Evolutionary conservation across 2,797 vertebrate species (phyloP).

Genomic region (Poeciliopsis presidionis): DNA sequence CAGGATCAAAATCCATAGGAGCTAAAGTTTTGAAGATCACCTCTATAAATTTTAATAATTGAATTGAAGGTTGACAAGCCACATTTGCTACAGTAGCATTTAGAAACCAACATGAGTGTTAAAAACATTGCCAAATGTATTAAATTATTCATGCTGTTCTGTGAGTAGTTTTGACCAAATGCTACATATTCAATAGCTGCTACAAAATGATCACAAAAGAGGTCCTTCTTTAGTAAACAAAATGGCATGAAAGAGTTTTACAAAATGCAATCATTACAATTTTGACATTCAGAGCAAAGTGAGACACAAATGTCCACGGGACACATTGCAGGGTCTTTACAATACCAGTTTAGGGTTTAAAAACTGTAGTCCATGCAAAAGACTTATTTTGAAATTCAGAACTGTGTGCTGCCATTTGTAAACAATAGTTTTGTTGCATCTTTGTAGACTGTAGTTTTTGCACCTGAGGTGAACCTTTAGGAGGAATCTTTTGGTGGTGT

Average conservation of each 20-base stretch:
- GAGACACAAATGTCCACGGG: conserved; percentile 82
- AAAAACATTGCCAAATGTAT: conserved; percentile 22
- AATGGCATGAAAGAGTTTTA: conserved; percentile 58
- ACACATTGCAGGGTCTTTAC: conserved; percentile 79
- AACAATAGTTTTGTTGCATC: conserved; percentile 65
- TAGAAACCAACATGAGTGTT: conserved; percentile 37
- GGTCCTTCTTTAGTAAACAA: conserved; percentile 52
- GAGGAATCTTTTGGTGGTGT: conserved; percentile 42
- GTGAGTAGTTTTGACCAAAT: conserved; percentile 52
- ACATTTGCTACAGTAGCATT: conserved; percentile 53
- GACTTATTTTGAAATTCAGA: conserved; percentile 34
- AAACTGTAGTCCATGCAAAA: conserved; percentile 51
- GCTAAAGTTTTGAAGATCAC: conserved; percentile 34
- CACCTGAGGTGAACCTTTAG: conserved; percentile 51
- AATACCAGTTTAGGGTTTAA: conserved; percentile 78
- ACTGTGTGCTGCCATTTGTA: conserved; percentile 55
- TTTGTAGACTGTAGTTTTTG: conserved; percentile 49
- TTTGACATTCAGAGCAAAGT: conserved; percentile 75
- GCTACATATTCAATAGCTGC: conserved; percentile 74
- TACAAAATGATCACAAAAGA: conserved; percentile 67
- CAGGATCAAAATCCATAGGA: conserved; percentile 41
- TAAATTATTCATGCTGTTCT: conserved; percentile 38
- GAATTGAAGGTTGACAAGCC: conserved; percentile 36
- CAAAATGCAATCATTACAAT: conserved; percentile 64
- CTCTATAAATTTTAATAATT: conserved; percentile 42